These are phyloP conservation scores for Matsumurasca onukii DNA, from an alignment of 1,140 invertebrate genomes.

Conservation along the genomic window DNA sequence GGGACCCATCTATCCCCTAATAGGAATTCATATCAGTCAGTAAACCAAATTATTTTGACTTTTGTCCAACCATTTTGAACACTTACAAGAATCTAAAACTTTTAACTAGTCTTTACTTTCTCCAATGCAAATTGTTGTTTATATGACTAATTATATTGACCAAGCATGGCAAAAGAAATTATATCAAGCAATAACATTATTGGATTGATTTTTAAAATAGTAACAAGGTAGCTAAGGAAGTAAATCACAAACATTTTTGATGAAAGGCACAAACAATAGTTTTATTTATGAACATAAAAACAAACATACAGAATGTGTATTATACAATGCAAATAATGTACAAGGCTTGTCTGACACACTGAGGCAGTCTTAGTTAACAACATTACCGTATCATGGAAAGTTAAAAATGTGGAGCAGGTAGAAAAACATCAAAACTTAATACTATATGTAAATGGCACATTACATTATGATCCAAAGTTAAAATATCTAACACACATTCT, in stretches of 20 bases:
- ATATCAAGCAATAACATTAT: too few relatives aligned
- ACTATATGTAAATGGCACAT: not conserved
- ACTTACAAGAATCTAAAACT: too few relatives aligned
- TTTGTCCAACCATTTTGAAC: too few relatives aligned
- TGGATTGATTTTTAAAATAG: too few relatives aligned
- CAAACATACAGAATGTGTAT: slow-evolving; percentile 17
- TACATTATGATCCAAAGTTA: not conserved
- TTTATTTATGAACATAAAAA: slow-evolving; percentile 27
- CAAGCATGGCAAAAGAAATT: too few relatives aligned
- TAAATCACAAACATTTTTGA: not conserved
- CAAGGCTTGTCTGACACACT: not conserved
- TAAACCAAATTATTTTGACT: too few relatives aligned
- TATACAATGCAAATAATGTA: slow-evolving; percentile 19
- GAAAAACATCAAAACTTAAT: not conserved
- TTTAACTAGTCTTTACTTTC: too few relatives aligned
- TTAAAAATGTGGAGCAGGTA: too few relatives aligned
- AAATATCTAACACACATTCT: not conserved
- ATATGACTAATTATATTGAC: too few relatives aligned
- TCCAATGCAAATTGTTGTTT: too few relatives aligned
- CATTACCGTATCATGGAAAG: not conserved
- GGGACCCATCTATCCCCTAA: too few relatives aligned
- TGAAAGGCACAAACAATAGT: slow-evolving; percentile 21
- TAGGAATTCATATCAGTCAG: too few relatives aligned
- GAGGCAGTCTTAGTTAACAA: slow-evolving; percentile 20
- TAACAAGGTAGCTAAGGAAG: not conserved